Evolutionary conservation across 92 coral and sea anemone genomes (phyloP).

Genomic region (Zoanthus sansibaricus): DNA sequence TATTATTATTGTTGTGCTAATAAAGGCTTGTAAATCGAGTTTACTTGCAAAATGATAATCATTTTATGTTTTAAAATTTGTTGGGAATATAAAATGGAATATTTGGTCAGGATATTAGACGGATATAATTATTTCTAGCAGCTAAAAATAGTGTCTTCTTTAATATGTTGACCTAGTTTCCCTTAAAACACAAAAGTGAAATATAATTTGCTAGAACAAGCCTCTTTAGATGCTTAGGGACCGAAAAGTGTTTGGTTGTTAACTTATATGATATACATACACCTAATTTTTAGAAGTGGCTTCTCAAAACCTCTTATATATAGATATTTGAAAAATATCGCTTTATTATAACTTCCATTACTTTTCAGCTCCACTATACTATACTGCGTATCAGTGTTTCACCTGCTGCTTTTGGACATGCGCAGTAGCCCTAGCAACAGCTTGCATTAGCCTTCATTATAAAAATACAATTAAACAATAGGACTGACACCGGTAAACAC

Average conservation of each 20-base stretch:
- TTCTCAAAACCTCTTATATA: no score
- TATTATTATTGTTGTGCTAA: background rate
- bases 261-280: background rate
- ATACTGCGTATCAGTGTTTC: background rate
- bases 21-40: background rate
- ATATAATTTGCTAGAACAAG: background rate
- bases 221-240: background rate
- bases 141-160: no score
- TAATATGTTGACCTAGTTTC: background rate
- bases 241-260: background rate
- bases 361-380: background rate
- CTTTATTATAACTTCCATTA: background rate
- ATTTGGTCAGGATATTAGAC: background rate
- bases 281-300: no score
- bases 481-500: background rate
- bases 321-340: no score
- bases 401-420: slow-evolving; percentile 27
- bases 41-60: background rate
- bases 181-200: background rate
- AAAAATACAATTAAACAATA: slow-evolving; percentile 31
- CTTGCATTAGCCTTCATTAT: slow-evolving; percentile 9
- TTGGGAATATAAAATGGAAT: background rate
- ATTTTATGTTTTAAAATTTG: background rate
- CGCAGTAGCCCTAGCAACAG: background rate
- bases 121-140: background rate